Evolutionary conservation across 2,113 vertebrate species (phyloP).

Genomic region (Martes martes): DNA sequence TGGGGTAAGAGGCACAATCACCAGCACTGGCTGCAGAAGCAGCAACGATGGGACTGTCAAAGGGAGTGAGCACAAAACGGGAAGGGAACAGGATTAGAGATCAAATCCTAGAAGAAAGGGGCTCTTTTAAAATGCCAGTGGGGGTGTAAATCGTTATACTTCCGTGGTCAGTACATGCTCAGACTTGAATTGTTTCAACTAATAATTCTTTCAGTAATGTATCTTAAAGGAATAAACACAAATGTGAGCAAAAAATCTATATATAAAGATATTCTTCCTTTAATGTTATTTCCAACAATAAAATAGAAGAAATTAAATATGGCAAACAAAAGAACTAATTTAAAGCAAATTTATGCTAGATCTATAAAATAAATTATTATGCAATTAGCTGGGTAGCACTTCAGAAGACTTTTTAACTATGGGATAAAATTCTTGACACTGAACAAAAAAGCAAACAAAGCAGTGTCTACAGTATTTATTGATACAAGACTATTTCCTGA

Average conservation of each 20-base stretch:
- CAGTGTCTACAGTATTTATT: background rate
- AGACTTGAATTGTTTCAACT: background rate
- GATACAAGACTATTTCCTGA: background rate
- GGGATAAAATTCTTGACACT: background rate
- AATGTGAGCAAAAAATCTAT: background rate
- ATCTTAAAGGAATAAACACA: background rate
- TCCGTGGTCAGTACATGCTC: background rate
- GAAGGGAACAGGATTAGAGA: background rate
- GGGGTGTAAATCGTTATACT: background rate
- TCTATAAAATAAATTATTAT: background rate
- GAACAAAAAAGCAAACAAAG: background rate
- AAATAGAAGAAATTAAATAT: background rate
- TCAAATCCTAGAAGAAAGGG: background rate
- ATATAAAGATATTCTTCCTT: background rate
- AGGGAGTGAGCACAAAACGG: background rate
- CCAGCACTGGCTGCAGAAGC: background rate
- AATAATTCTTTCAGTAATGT: background rate
- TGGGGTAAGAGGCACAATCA: background rate
- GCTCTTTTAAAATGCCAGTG: background rate
- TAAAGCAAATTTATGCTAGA: background rate
- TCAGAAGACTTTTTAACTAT: background rate
- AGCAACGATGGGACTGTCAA: background rate
- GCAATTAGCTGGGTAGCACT: background rate
- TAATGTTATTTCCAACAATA: background rate
- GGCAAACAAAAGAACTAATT: background rate